Conservation (phyloP, 64 coral and sea anemone species). For the Pocillopora damicornis region DNA sequence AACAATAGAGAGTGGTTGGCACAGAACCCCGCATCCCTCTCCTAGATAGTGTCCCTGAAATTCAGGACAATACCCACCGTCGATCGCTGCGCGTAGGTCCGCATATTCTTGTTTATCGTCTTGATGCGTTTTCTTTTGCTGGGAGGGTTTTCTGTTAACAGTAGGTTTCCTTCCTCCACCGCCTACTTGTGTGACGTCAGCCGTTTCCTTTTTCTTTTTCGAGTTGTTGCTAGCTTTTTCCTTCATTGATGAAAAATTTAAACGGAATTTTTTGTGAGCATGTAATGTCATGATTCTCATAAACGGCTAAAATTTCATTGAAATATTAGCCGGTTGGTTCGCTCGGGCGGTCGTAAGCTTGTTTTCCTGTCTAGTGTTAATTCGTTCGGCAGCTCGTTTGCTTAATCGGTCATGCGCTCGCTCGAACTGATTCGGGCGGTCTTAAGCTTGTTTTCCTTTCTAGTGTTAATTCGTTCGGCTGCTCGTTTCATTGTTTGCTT, state of each 20-base stretch:
- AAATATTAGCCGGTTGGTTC: neutral
- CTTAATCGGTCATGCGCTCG: neutral
- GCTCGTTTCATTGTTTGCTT: neutral
- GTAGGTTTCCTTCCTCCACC: neutral
- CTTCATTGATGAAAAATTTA: neutral
- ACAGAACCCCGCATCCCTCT: neutral
- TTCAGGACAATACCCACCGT: neutral
- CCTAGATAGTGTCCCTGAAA: neutral
- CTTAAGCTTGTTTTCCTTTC: neutral
- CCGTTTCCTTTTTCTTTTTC: neutral
- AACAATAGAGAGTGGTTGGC: no score
- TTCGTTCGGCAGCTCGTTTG: neutral
- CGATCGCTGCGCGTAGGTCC: constrained; percentile 12
- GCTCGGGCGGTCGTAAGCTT: neutral
- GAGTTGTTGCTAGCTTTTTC: constrained; percentile 12
- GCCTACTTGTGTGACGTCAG: neutral
- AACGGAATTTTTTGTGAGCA: neutral
- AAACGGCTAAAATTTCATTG: neutral
- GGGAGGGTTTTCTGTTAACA: neutral
- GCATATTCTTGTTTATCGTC: constrained; percentile 27
- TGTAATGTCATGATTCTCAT: neutral
- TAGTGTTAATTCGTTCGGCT: neutral
- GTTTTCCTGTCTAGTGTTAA: neutral
- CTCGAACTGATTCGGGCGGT: neutral
- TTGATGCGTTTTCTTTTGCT: neutral